Evolutionary conservation across 2,113 vertebrate species (phyloP).

Genomic region (Progne subis): DNA sequence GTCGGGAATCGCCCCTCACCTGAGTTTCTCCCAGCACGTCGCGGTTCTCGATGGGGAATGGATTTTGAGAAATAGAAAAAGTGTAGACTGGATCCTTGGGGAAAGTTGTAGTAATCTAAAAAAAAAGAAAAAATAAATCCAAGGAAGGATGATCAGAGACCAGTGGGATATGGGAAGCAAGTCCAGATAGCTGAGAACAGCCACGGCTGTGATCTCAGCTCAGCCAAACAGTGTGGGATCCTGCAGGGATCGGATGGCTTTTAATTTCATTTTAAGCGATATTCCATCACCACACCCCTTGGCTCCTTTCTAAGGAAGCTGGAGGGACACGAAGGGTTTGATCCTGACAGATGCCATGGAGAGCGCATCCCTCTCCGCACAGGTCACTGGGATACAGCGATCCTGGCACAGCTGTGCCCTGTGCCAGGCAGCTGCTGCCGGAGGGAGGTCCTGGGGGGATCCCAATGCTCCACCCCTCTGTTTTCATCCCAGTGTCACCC

Average conservation of each 20-base stretch:
- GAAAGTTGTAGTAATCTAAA: slow-evolving; percentile 96
- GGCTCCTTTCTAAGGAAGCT: not conserved
- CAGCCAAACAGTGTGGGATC: not conserved
- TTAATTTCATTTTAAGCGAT: not conserved
- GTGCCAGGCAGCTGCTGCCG: not conserved
- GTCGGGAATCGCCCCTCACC: slow-evolving; percentile 61
- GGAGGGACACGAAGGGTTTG: not conserved
- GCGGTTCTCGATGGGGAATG: slow-evolving; percentile 95
- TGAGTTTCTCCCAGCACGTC: slow-evolving; percentile 95
- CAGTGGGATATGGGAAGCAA: not conserved
- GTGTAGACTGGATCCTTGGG: slow-evolving; percentile 98
- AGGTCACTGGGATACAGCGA: not conserved
- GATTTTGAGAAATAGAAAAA: slow-evolving; percentile 89
- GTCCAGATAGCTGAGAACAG: not conserved
- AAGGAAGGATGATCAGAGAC: not conserved
- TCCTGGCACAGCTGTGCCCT: not conserved
- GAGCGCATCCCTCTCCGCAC: not conserved
- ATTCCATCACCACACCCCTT: not conserved
- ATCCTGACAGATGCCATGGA: not conserved
- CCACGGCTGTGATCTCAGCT: not conserved
- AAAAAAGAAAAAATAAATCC: not conserved
- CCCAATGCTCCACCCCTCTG: not conserved
- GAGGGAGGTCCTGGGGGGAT: not conserved
- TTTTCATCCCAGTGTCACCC: slow-evolving; percentile 23
- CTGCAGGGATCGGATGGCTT: not conserved